Evolutionary conservation across 2,888 invertebrate species (phyloP).

Genomic region (Punctoribates punctum): DNA sequence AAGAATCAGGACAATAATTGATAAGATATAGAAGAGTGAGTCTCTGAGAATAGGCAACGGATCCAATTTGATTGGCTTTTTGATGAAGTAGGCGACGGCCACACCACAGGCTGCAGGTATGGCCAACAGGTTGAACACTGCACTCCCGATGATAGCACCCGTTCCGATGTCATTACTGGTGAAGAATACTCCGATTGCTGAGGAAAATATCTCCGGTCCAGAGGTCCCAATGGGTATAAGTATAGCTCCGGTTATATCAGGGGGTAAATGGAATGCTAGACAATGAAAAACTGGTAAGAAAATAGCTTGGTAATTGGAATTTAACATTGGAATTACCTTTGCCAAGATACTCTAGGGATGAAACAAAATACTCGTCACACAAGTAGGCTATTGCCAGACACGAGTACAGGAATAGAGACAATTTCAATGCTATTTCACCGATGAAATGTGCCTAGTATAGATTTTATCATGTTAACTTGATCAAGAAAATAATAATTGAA

Average conservation of each 20-base stretch:
- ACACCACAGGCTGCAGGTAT: conserved; percentile 41
- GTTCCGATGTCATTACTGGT: conserved; percentile 42
- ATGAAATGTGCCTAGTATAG: conserved; percentile 22
- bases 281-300: no score
- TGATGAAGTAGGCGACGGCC: conserved; percentile 40
- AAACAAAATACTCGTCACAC: conserved; percentile 42
- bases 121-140: conserved; percentile 40
- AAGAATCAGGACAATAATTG: conserved; percentile 40
- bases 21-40: conserved; percentile 37
- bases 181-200: conserved; percentile 40
- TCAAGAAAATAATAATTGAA: neutral
- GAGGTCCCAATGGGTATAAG: conserved; percentile 41
- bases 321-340: conserved; percentile 3
- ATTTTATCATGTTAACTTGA: neutral
- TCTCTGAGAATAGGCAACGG: conserved; percentile 35
- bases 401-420: conserved; percentile 35
- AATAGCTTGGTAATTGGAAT: neutral
- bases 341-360: conserved; percentile 34
- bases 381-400: conserved; percentile 41
- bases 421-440: neutral
- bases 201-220: conserved; percentile 41
- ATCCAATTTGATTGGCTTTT: conserved; percentile 33
- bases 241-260: conserved; percentile 40
- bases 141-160: conserved; percentile 42
- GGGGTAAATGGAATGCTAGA: conserved; percentile 27